A percentile compares a stretch with the other conserved stretches of the same genome.
These are phyloP conservation scores for Corella eumyota DNA, from an alignment of 23 tunicate genomes.

Conservation along the genomic window DNA sequence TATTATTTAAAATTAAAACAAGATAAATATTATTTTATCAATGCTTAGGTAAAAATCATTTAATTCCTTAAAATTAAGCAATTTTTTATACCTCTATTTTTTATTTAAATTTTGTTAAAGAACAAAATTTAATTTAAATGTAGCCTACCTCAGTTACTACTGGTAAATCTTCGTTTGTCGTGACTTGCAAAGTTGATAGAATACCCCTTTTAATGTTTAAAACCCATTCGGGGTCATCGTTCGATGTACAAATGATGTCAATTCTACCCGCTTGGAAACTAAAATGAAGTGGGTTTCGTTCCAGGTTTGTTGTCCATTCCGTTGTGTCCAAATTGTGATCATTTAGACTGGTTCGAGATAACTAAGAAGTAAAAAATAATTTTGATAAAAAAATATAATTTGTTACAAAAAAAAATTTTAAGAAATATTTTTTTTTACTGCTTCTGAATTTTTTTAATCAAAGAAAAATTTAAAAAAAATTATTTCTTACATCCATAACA, in stretches of 20 bases:
- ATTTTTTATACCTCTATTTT: no score
- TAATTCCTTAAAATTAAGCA: no score
- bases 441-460: background rate
- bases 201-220: slow-evolving; percentile 82
- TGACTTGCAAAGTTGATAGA: slow-evolving; percentile 56
- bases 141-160: slow-evolving; percentile 44
- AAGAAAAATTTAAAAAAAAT: no score
- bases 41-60: no score
- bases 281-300: slow-evolving; percentile 50
- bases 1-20: no score
- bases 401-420: background rate
- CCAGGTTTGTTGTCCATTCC: slow-evolving; percentile 40
- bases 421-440: background rate
- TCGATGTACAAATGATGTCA: slow-evolving; percentile 51
- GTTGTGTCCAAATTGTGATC: slow-evolving; percentile 1
- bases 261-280: slow-evolving; percentile 61
- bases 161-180: slow-evolving; percentile 22
- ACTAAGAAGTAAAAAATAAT: background rate
- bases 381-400: background rate
- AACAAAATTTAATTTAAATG: background rate
- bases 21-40: no score
- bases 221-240: slow-evolving; percentile 83
- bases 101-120: background rate
- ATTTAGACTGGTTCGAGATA: background rate
- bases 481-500: slow-evolving; percentile 28